phyloP scores from a whole-genome alignment of 2,888 invertebrate genomes.

The Agrilus biguttatus region DNA sequence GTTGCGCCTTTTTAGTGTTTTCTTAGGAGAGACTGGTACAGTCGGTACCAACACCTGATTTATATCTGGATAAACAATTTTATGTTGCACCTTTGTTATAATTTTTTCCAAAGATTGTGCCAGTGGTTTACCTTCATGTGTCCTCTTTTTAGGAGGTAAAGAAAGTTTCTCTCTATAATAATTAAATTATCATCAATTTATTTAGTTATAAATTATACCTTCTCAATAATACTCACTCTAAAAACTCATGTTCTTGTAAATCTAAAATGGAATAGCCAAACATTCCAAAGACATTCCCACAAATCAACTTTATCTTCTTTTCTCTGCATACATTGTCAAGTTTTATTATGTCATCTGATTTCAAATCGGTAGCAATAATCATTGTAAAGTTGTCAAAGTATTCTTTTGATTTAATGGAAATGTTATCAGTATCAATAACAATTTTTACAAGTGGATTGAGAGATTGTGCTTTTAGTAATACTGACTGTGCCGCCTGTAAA shows the following conservation, averaged over 20 bases:
- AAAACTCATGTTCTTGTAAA: constrained; percentile 67
- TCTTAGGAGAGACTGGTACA: constrained; percentile 34
- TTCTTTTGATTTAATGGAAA: constrained; percentile 51
- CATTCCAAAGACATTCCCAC: constrained; percentile 86
- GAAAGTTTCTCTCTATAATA: constrained; percentile 37
- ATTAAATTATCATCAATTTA: neutral
- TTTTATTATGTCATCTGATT: constrained; percentile 52
- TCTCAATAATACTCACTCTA: constrained; percentile 45
- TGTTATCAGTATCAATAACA: constrained; percentile 44
- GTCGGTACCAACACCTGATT: constrained; percentile 47
- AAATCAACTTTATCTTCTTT: constrained; percentile 67
- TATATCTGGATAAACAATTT: constrained; percentile 47
- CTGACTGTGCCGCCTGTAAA: constrained; percentile 67
- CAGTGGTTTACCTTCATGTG: constrained; percentile 36
- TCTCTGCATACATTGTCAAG: constrained; percentile 65
- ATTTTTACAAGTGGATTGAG: constrained; percentile 92
- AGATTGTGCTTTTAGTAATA: constrained; percentile 60
- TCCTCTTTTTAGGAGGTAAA: constrained; percentile 35
- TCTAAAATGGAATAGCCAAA: constrained; percentile 87
- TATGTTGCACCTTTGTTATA: constrained; percentile 42
- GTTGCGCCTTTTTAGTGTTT: constrained; percentile 52
- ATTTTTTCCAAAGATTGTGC: constrained; percentile 40
- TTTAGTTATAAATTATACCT: neutral
- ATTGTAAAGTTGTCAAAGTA: constrained; percentile 71
- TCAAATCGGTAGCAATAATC: constrained; percentile 65